Evolutionary conservation across 2,797 vertebrate species (phyloP).

Genomic region (Podarcis siculus): DNA sequence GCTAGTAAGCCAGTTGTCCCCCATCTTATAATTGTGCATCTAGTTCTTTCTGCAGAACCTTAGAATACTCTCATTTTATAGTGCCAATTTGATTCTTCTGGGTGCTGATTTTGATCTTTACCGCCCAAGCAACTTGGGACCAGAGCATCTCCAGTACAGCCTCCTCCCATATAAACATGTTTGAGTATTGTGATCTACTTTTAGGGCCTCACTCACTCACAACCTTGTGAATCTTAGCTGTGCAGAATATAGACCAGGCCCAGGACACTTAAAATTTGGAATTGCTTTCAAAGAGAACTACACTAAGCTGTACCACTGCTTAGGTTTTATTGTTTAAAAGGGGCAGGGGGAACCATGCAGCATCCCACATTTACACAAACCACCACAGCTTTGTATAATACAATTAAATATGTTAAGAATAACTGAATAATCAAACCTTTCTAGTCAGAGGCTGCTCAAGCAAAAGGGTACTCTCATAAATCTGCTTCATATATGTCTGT

Average conservation of each 20-base stretch:
- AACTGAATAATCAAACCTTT: background rate
- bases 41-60: too few relatives aligned
- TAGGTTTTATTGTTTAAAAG: too few relatives aligned
- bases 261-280: background rate
- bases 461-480: too few relatives aligned
- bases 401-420: background rate
- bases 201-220: background rate
- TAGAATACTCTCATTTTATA: background rate
- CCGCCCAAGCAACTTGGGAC: background rate
- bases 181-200: background rate
- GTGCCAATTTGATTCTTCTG: background rate
- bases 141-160: background rate
- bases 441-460: background rate
- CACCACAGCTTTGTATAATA: background rate
- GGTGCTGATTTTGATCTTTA: background rate
- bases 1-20: too few relatives aligned
- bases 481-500: too few relatives aligned
- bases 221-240: background rate
- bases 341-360: too few relatives aligned
- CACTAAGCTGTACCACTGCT: too few relatives aligned
- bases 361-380: background rate
- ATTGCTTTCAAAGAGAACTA: background rate
- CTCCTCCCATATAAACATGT: background rate
- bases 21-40: too few relatives aligned
- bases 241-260: background rate